A percentile compares a stretch with the other conserved stretches of the same genome.
Evolutionary conservation across 2,888 invertebrate genomes (phyloP).

Genomic region (Caenorhabditis sinica): DNA sequence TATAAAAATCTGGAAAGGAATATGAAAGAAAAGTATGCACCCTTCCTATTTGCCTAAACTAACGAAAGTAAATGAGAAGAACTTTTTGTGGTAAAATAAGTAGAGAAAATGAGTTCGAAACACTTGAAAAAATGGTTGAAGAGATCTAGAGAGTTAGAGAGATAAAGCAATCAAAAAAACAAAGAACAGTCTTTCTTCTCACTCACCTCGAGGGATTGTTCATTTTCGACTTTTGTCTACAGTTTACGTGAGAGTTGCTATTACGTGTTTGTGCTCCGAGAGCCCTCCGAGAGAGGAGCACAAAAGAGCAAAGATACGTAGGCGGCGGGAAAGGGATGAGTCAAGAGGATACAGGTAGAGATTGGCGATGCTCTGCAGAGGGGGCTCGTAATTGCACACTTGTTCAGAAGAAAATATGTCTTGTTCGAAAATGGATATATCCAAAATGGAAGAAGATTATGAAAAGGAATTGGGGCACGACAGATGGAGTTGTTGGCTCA

Average conservation of each 20-base stretch:
- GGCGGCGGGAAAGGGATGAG: slow-evolving; percentile 27
- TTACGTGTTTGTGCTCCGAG: slow-evolving; percentile 34
- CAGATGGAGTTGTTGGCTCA: slow-evolving; percentile 41
- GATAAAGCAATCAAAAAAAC: slow-evolving; percentile 52
- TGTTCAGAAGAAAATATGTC: slow-evolving; percentile 12
- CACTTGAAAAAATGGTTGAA: slow-evolving; percentile 2
- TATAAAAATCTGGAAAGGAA: not conserved
- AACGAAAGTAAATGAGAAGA: not conserved
- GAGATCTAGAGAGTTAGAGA: slow-evolving; percentile 30
- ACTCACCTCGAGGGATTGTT: not conserved
- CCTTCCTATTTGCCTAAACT: not conserved
- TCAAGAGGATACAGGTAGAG: slow-evolving; percentile 55
- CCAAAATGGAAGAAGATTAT: slow-evolving; percentile 35
- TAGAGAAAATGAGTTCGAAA: slow-evolving; percentile 9
- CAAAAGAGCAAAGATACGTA: slow-evolving; percentile 59
- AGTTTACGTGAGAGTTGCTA: slow-evolving; percentile 54
- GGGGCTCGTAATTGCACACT: slow-evolving; percentile 26
- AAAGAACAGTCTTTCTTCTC: slow-evolving; percentile 46
- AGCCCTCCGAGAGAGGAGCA: slow-evolving; percentile 20
- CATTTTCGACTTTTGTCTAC: slow-evolving; percentile 43
- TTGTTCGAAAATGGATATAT: slow-evolving; percentile 57
- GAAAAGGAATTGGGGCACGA: slow-evolving; percentile 26
- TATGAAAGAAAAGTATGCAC: not conserved
- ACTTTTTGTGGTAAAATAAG: not conserved
- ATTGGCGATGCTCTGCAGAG: not conserved